Evolutionary conservation across 1,140 invertebrate genomes (phyloP).

Genomic region (Oedothorax gibbosus): DNA sequence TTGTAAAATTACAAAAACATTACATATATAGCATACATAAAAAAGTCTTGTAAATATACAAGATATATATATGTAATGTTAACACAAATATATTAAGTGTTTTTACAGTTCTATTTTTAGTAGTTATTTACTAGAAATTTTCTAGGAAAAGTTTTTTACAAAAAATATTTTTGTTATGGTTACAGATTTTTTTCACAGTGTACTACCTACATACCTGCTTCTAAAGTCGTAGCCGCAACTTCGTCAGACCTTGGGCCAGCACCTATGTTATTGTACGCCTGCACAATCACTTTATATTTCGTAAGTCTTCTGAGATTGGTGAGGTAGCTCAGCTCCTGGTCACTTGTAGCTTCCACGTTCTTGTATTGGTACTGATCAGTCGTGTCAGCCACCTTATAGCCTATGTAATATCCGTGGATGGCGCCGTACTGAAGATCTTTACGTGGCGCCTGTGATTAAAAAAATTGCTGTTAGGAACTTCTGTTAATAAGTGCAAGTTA

Average conservation of each 20-base stretch:
- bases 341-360: slow-evolving; percentile 62
- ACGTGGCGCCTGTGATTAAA: slow-evolving; percentile 75
- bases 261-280: slow-evolving; percentile 68
- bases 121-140: too few relatives aligned
- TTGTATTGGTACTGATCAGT: slow-evolving; percentile 66
- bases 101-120: too few relatives aligned
- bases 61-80: too few relatives aligned
- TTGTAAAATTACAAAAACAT: too few relatives aligned
- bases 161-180: too few relatives aligned
- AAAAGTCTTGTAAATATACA: too few relatives aligned
- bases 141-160: too few relatives aligned
- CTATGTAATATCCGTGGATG: slow-evolving; percentile 93
- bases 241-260: slow-evolving; percentile 51
- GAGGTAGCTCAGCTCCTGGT: slow-evolving; percentile 44
- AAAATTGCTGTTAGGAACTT: neutral
- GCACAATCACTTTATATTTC: slow-evolving; percentile 67
- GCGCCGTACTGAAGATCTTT: slow-evolving; percentile 90
- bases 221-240: slow-evolving; percentile 45
- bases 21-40: too few relatives aligned
- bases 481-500: too few relatives aligned
- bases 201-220: slow-evolving; percentile 55
- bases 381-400: slow-evolving; percentile 75
- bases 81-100: too few relatives aligned
- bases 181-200: too few relatives aligned
- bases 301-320: slow-evolving; percentile 47